Conservation (phyloP, 2,113 vertebrate genomes). For the Ahaetulla prasina region DNA sequence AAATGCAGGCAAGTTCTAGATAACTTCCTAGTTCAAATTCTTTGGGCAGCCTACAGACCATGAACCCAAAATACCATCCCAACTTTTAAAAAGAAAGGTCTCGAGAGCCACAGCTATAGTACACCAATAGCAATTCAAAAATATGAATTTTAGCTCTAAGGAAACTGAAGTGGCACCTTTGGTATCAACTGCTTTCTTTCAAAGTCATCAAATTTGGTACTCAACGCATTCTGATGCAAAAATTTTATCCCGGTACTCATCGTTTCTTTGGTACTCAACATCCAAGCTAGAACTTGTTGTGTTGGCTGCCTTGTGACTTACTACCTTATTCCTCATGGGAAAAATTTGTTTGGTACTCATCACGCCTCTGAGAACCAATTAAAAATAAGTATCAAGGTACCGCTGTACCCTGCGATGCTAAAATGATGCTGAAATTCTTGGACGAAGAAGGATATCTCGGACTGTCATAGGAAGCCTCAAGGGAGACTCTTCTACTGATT, state of each 20-base stretch:
- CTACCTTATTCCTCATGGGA: too few relatives aligned
- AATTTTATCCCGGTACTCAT: too few relatives aligned
- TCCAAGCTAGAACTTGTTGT: too few relatives aligned
- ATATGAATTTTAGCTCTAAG: neutral
- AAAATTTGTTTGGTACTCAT: too few relatives aligned
- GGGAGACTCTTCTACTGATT: neutral
- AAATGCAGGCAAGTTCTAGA: neutral
- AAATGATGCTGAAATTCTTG: neutral
- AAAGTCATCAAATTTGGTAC: too few relatives aligned
- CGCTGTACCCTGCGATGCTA: neutral
- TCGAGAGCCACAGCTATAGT: neutral
- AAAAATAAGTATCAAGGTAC: too few relatives aligned
- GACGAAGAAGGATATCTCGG: neutral
- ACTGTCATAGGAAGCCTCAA: neutral
- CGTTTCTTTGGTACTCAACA: too few relatives aligned
- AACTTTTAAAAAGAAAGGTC: neutral
- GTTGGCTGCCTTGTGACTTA: too few relatives aligned
- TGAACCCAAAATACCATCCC: neutral
- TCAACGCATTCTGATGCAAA: too few relatives aligned
- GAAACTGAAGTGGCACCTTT: neutral
- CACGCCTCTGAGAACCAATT: too few relatives aligned
- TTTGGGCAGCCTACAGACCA: neutral
- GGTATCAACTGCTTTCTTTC: too few relatives aligned
- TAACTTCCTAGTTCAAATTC: neutral
- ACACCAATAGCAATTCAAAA: neutral